These are phyloP conservation scores for Meloidogyne floridensis DNA, from an alignment of 1,140 invertebrate genomes.

Conservation along the genomic window DNA sequence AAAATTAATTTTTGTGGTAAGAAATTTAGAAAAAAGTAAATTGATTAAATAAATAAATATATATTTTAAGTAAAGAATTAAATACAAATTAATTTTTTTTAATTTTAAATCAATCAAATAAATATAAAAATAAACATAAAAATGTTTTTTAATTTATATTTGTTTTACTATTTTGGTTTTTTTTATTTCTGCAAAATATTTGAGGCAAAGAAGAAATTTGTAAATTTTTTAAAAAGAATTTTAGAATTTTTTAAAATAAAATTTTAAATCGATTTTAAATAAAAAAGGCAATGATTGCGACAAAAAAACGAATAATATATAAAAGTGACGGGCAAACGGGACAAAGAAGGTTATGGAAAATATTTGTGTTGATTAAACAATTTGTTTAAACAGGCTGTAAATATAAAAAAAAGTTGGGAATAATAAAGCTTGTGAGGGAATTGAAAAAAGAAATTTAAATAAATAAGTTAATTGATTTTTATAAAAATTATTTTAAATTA, in stretches of 20 bases:
- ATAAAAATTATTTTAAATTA: no score
- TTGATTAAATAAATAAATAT: constrained; percentile 29
- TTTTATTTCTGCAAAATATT: no score
- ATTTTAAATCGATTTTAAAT: not conserved
- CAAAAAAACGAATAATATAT: not conserved
- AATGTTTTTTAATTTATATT: no score
- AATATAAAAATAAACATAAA: no score
- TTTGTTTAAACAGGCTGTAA: not conserved
- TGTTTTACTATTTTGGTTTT: no score
- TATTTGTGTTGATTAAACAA: not conserved
- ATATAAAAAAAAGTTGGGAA: not conserved
- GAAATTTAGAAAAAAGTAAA: no score
- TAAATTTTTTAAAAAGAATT: no score
- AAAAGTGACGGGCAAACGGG: not conserved
- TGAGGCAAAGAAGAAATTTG: no score
- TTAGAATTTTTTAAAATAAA: not conserved
- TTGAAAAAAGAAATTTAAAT: not conserved
- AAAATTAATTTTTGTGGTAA: no score
- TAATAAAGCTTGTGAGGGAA: not conserved
- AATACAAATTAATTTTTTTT: no score
- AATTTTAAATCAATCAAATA: no score
- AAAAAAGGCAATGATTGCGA: not conserved
- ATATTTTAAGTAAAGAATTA: constrained; percentile 9
- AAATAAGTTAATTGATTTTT: no score
- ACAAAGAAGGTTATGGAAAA: not conserved